Base-by-base conservation (phyloP, 2,888 invertebrate species). In the Cataglyphis rosenhaueri region DNA sequence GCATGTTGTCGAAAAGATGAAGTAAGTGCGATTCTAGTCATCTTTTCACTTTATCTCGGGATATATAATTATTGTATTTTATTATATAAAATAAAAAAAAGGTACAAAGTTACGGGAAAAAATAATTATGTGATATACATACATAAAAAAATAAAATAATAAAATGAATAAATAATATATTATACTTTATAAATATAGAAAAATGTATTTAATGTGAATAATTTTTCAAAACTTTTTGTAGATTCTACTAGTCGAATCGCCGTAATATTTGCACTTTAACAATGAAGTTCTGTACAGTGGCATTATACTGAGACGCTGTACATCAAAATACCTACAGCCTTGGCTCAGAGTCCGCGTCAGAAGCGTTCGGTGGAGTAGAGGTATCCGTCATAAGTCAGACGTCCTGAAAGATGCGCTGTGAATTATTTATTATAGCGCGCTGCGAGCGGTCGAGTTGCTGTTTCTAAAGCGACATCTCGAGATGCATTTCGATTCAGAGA, bases 381-480 rank as follows among this genome's bases (percentile, higher is more conserved):
- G 55, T 61, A 83, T 85, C 81, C 79, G 66, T 85, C 76, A 73
- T 81, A 66, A 74, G 70, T 66, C 84, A 84, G 85, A 81, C 81
- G 65, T 81, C n/a, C 57, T 66, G 70, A 65, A 66, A 76, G 84
- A 76, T 65, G 70, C 62, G 38, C 48, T 8, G 68, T 79, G 82
- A 55, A 76, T 82, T 65, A 76, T 71, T 84, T 66, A 68, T 81
- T 55, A 38, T 6, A 32, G 48, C 68, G 41, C 61, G 57, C 55
- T 55, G 41, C 21, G 29, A 61, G 55, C 82, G 66, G 78, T 57
- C 59, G 64, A 71, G 71, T 44, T 70, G 10, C 70, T 44, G 44
- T 70, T 59, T 70, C 71, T n/a, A 57, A 78, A 52, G 62, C 62
- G 81, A 81, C 81, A 55, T 75, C 15, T 55, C 18, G 62, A 64